These are phyloP conservation scores for Borostomias antarcticus DNA, from an alignment of 2,797 vertebrate genomes.

Conservation along the genomic window DNA sequence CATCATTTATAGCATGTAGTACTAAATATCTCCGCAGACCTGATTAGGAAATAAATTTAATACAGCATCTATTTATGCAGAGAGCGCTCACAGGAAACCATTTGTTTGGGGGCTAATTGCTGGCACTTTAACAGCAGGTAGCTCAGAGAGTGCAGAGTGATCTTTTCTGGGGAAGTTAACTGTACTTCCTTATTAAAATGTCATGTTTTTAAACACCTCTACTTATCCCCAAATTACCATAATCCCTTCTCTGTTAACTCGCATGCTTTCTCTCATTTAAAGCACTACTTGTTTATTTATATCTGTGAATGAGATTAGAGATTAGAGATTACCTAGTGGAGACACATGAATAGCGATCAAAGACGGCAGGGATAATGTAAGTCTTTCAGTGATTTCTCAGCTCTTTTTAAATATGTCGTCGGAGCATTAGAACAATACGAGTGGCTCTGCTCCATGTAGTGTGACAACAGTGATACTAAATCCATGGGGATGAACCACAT, in stretches of 20 bases:
- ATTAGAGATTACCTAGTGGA: constrained; percentile 76
- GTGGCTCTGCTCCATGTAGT: constrained; percentile 68
- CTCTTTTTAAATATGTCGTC: constrained; percentile 68
- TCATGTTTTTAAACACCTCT: constrained; percentile 72
- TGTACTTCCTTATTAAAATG: constrained; percentile 67
- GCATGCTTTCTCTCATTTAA: constrained; percentile 73
- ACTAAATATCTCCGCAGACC: neutral
- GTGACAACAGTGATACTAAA: constrained; percentile 74
- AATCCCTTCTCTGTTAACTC: constrained; percentile 79
- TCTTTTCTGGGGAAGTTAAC: constrained; percentile 45
- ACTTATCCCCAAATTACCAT: constrained; percentile 81
- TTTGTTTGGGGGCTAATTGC: neutral
- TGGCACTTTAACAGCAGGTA: constrained; percentile 7
- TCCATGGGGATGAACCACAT: constrained; percentile 69
- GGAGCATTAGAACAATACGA: constrained; percentile 77
- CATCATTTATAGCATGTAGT: neutral
- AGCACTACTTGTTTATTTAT: constrained; percentile 83
- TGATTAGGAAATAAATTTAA: neutral
- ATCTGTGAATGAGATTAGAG: constrained; percentile 82
- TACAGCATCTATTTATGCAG: neutral
- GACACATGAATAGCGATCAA: constrained; percentile 80
- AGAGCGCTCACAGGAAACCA: neutral
- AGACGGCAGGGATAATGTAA: constrained; percentile 79
- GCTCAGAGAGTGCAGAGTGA: constrained; percentile 33
- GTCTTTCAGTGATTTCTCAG: constrained; percentile 75